A percentile compares a stretch with the other conserved stretches of the same genome.
Evolutionary conservation across 2,888 invertebrate species (phyloP).

Genomic region (Euplagia quadripunctaria): DNA sequence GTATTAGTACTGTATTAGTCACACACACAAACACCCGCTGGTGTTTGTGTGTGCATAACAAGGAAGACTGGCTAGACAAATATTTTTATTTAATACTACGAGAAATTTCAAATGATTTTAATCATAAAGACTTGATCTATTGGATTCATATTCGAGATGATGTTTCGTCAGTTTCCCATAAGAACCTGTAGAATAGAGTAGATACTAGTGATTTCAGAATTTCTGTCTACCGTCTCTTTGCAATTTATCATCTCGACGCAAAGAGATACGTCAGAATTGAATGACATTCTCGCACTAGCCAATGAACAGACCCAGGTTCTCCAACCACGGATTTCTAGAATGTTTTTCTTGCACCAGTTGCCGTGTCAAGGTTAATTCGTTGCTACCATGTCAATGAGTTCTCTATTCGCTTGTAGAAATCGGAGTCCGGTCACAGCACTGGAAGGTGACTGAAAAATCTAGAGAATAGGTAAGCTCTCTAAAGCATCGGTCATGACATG

Average conservation of each 20-base stretch:
- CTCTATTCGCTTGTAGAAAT: not conserved
- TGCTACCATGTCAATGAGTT: not conserved
- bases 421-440: not conserved
- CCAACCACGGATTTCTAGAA: not conserved
- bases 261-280: not conserved
- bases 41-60: not conserved
- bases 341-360: not conserved
- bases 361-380: not conserved
- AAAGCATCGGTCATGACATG: not conserved
- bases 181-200: too few relatives aligned
- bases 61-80: not conserved
- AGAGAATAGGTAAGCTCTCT: too few relatives aligned
- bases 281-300: not conserved
- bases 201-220: too few relatives aligned
- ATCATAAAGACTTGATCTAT: not conserved
- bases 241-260: not conserved
- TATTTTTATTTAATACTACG: too few relatives aligned
- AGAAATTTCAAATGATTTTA: not conserved
- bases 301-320: not conserved
- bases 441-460: too few relatives aligned
- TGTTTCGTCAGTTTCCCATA: too few relatives aligned
- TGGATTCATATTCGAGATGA: not conserved
- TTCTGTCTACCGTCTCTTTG: not conserved
- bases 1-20: too few relatives aligned
- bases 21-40: too few relatives aligned